These are phyloP conservation scores for Aphelocoma coerulescens DNA, from an alignment of 2,113 vertebrate genomes.

Conservation along the genomic window DNA sequence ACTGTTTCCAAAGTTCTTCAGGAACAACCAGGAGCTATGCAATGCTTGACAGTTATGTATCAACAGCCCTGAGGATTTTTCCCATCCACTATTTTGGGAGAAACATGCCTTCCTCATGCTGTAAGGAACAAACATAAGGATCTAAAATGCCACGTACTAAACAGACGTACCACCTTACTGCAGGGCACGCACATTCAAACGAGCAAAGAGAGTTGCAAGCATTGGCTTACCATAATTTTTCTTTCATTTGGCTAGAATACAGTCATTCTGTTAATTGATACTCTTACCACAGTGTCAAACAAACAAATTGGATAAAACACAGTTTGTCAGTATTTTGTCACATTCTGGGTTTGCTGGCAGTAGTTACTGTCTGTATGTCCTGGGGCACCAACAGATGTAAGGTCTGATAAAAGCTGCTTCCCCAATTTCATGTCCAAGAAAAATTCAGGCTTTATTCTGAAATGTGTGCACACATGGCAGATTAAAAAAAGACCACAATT, in stretches of 20 bases:
- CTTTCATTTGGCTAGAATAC: neutral
- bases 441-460: neutral
- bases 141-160: neutral
- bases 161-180: neutral
- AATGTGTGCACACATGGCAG: neutral
- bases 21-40: neutral
- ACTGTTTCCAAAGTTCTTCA: neutral
- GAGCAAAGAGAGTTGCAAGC: neutral
- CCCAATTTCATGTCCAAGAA: neutral
- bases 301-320: neutral
- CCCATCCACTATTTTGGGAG: neutral
- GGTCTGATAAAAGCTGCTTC: neutral
- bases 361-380: neutral
- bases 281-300: neutral
- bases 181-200: neutral
- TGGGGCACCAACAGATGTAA: constrained; percentile 11
- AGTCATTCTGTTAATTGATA: constrained; percentile 2
- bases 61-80: neutral
- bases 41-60: rapidly evolving
- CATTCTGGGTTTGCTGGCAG: neutral
- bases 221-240: neutral
- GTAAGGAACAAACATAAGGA: neutral
- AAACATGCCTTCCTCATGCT: neutral
- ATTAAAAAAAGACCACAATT: neutral
- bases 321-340: constrained; percentile 21